Evolutionary conservation across 2,888 invertebrate genomes (phyloP).

Genomic region (Pyrocoelia pectoralis): DNA sequence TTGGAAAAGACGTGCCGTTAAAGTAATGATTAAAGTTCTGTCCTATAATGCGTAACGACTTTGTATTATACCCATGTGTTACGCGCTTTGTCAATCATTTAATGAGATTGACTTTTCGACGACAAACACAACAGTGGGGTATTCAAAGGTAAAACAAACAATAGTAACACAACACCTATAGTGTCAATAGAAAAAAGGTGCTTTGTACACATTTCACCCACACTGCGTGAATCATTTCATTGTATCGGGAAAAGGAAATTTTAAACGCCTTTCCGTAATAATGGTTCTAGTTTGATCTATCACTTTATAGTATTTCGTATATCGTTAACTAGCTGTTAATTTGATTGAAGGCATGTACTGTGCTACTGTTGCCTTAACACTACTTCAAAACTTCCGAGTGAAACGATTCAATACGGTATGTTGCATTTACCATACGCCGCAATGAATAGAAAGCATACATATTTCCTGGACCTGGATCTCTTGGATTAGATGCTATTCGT

Average conservation of each 20-base stretch:
- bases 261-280: not conserved
- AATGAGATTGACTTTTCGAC: slow-evolving; percentile 46
- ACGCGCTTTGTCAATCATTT: slow-evolving; percentile 40
- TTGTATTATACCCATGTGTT: not conserved
- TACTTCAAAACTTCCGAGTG: too few species aligned
- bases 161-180: slow-evolving; percentile 44
- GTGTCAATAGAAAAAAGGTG: slow-evolving; percentile 22
- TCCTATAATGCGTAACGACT: slow-evolving; percentile 3
- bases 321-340: too few species aligned
- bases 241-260: not conserved
- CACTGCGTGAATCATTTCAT: not conserved
- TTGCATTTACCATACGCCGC: too few species aligned
- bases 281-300: not conserved
- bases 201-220: not conserved
- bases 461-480: too few species aligned
- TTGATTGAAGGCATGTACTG: too few species aligned
- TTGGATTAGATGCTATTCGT: too few species aligned
- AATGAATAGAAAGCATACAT: too few species aligned
- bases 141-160: slow-evolving; percentile 46
- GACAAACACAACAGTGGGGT: slow-evolving; percentile 43
- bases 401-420: too few species aligned
- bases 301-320: not conserved
- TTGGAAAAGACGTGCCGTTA: not conserved
- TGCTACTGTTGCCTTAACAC: too few species aligned
- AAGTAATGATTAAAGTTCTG: slow-evolving; percentile 12